Base-by-base conservation (phyloP, 2,888 invertebrate species). In the Camponotus fellah region DNA sequence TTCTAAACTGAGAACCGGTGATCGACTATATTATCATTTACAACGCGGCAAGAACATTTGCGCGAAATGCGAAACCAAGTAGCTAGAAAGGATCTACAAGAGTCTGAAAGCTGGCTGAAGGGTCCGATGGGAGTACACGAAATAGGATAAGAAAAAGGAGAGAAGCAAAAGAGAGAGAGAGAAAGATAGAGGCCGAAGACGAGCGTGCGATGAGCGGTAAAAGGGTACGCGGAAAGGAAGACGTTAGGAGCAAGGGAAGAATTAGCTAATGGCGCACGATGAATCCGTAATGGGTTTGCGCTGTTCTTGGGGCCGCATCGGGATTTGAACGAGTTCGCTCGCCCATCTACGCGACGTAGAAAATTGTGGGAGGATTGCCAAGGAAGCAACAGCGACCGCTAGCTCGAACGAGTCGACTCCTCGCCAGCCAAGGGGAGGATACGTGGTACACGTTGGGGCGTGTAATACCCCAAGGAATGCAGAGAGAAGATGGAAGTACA, bases 241-340 rank as follows among this genome's bases (percentile, higher is more conserved):
- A 92, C 90, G 91, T 89, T 91, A 89, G 90, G 87, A 89, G 85
- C 89, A 89, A 87, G 92, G 92, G 92, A 94, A 94, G 94, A 94
- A 94, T 94, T 94, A 94, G 94, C 93, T 94, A 94, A 94, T 94
- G 94, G 94, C 92, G 93, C 93, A 93, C 92, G 93, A 94, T 95
- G 94, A 94, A 94, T 95, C 94, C 94, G 92, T 94, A 94, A 94
- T 95, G 94, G 94, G 93, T 94, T 94, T 94, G 94, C 92, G 92
- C 92, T 93, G 93, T 94, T 94, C 92, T 91, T 88, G 91, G 89
- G 90, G 92, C 91, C 92, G 92, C 92, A 91, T 92, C 92, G 93
- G 92, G 93, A 93, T 93, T 93, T 93, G 89, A 91, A 91, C 89
- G 88, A 91, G 89, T 88, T 79, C 74, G 81, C 58, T 74, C 81